Conservation (phyloP, 2,888 invertebrate species). For the Thalpophila matura region DNA sequence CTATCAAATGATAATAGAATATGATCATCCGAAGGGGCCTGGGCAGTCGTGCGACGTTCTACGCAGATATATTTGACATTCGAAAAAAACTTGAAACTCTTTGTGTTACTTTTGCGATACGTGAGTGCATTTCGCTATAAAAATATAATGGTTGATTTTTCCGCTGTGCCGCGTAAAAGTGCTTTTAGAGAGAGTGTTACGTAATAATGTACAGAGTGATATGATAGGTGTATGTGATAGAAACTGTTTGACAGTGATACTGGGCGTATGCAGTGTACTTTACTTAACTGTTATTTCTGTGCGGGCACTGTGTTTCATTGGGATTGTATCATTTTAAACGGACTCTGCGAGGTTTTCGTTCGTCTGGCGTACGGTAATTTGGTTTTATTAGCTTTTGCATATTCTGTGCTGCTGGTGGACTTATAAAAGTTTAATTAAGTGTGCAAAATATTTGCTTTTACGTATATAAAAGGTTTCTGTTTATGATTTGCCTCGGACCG, state of each 20-base stretch:
- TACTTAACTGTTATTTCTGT: conserved; percentile 30
- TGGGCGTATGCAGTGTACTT: conserved; percentile 45
- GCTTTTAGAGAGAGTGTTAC: conserved; percentile 67
- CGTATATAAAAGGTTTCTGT: no score
- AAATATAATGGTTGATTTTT: conserved; percentile 74
- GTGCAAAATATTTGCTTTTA: no score
- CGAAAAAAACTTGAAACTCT: conserved; percentile 51
- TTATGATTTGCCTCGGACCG: no score
- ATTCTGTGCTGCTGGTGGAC: no score
- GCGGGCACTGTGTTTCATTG: conserved; percentile 28
- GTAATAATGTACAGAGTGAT: conserved; percentile 64
- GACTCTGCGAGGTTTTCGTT: conserved; percentile 15
- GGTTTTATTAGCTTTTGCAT: neutral
- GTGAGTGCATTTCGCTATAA: conserved; percentile 75
- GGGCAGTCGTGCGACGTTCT: conserved; percentile 79
- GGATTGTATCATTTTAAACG: conserved; percentile 28
- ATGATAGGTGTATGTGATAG: conserved; percentile 60
- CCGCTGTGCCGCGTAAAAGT: conserved; percentile 61
- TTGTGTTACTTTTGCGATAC: conserved; percentile 40
- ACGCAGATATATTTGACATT: conserved; percentile 76
- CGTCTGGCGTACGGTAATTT: conserved; percentile 22
- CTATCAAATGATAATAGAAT: conserved; percentile 88
- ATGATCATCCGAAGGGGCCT: conserved; percentile 84
- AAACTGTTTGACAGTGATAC: conserved; percentile 42
- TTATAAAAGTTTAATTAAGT: no score